Base-by-base conservation (phyloP, 2,888 invertebrate species). In the Herminia tarsipennalis region DNA sequence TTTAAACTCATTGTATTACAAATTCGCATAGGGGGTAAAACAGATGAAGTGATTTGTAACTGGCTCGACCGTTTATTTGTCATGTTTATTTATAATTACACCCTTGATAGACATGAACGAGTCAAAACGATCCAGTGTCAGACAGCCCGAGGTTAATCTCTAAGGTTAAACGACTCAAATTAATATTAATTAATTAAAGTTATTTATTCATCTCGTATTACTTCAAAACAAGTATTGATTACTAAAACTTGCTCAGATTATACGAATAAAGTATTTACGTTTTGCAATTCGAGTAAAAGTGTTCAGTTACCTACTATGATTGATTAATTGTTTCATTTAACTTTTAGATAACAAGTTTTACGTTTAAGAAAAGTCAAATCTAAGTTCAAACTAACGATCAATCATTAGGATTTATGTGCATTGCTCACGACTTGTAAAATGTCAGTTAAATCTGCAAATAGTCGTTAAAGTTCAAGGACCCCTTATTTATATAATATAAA, bases 281-380 rank as follows among this genome's bases (percentile, higher is more conserved):
- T 9, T 3, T 13, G 5, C 1, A 17, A 9, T 12, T 30, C 13
- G 17, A 18, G 9, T 10, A 27, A 12, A 33, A 14, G 18, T 27
- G 2, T 25, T 40, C 24, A 33, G 33, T 32, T 33, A 10, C 33
- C 12, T 21, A 33, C 40, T 27, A 20, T 20, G 32, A 40, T 27
- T 27, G 25, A 40, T 32, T 3, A 25, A 27, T 34, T 6, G 25
- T 33, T 34, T 34, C 5, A 40, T 9, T 25, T 2, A 40, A 40
- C 24, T 32, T 40, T 17, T 25, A 32, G 21, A 22, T 18, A n/a
- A 18, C 32, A 24, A 20, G n/a, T 40, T 14, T 10, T 8, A n/a
- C n/a, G n/a, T n/a, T n/a, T 3, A 12, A 12, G 24, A 14, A 18
- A 40, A 25, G 25, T 9, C 4, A 1, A 32, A n/a, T 10, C 4